Evolutionary conservation across 2,888 invertebrate genomes (phyloP).

Genomic region (Dusona sp.): DNA sequence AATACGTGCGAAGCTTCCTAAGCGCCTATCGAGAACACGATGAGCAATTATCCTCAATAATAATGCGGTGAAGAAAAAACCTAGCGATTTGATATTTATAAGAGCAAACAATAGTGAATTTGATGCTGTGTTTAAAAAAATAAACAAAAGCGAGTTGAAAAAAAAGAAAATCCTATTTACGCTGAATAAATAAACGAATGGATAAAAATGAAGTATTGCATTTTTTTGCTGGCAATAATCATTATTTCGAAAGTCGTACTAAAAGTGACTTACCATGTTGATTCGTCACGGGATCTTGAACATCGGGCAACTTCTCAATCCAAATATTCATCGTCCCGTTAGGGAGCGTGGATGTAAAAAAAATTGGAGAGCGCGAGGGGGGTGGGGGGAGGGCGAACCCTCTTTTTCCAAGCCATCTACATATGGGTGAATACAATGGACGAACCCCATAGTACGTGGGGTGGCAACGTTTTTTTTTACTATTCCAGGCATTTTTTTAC

Average conservation of each 20-base stretch:
- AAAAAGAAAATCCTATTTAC: background rate
- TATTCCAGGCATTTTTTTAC: slow-evolving; percentile 65
- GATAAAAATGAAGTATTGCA: slow-evolving; percentile 15
- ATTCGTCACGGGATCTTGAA: slow-evolving; percentile 81
- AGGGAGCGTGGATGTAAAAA: slow-evolving; percentile 63
- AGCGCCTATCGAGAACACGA: background rate
- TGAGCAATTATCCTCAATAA: background rate
- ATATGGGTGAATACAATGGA: slow-evolving; percentile 69
- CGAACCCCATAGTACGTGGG: slow-evolving; percentile 67
- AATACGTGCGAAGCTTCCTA: background rate
- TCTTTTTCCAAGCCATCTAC: slow-evolving; percentile 78
- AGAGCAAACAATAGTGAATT: background rate
- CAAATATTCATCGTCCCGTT: slow-evolving; percentile 80
- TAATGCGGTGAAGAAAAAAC: background rate
- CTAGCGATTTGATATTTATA: background rate
- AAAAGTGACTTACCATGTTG: slow-evolving; percentile 72
- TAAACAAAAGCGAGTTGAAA: background rate
- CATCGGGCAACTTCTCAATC: slow-evolving; percentile 75
- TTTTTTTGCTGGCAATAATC: slow-evolving; percentile 26
- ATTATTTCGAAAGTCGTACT: slow-evolving; percentile 48
- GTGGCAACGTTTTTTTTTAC: slow-evolving; percentile 63
- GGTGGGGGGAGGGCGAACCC: background rate
- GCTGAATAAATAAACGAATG: background rate
- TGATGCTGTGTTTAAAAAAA: background rate
- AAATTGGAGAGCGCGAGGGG: slow-evolving; percentile 45